Base-by-base conservation (phyloP, 2,797 vertebrate genomes). In the Semotilus atromaculatus region DNA sequence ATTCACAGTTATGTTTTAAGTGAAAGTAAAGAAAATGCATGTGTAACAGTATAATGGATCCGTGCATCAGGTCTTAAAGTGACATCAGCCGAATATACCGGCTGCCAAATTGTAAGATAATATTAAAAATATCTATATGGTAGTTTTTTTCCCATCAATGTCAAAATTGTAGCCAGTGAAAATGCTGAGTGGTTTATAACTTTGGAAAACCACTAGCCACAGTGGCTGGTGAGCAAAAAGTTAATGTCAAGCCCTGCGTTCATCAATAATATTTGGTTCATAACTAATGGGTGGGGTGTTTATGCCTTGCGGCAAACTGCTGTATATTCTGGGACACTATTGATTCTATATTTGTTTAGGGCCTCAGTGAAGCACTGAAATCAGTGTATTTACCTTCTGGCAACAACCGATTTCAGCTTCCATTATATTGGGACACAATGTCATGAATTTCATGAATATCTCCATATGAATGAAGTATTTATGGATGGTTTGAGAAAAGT, bases 341-440 rank as follows among this genome's bases (percentile, higher is more conserved):
- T 62, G 81, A 86, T 72, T 80, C 6, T 43, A n/a, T 75, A 53
- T 83, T 66, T 83, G 74, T 71, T 13, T 60, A 36, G 75, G 75
- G 19, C 29, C 11, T 48, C 51, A 48, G 26, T 79, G 43, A 67
- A 60, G 26, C 26, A 34, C 67, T 68, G 51, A 83, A 74, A 80
- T 76, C 74, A 31, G 19, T 55, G 45, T 23, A 70, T 78, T 45
- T 23, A 31, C 74, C 38, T 51, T 53, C 4, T 43, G 70, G 60
- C 26, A 43, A 81, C 40, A 73, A 62, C 80, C 10, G 19, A 62
- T 72, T 82, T 67, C 43, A 75, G 16, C 9, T 53, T 53, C 9
- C 29, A 53, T 74, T 53, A 23, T 51, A 66, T 73, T 55, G 18
- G 58, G 19, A 26, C 55, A 51, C 36, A n/a, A 21, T 73, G 43